phyloP scores from a whole-genome alignment of 2,113 vertebrate species.

The Chaetura pelagica region DNA sequence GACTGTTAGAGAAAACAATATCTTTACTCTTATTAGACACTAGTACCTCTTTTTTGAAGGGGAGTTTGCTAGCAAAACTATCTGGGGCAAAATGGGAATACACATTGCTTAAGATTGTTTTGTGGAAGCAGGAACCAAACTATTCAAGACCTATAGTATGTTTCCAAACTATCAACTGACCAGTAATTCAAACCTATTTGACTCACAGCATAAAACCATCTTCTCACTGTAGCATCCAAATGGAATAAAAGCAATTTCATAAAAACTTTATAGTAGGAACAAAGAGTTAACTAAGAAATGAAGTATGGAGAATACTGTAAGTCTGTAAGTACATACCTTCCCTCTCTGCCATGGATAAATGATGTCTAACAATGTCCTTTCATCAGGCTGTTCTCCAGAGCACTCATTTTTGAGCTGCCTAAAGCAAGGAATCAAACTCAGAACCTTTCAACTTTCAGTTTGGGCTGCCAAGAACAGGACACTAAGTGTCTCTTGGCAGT shows the following conservation, averaged over 20 bases:
- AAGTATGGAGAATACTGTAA: not conserved
- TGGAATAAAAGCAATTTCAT: not conserved
- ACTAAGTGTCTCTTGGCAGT: not conserved
- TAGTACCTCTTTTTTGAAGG: not conserved
- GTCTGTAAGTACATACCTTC: not conserved
- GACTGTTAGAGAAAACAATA: not conserved
- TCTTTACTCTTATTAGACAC: not conserved
- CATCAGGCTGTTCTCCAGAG: not conserved
- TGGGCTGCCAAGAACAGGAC: not conserved
- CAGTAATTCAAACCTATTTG: not conserved
- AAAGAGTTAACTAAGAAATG: not conserved
- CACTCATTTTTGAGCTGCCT: conserved; percentile 9
- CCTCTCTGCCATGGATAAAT: not conserved
- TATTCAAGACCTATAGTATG: not conserved
- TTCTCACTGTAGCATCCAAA: not conserved
- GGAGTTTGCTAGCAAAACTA: not conserved
- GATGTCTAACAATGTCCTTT: not conserved
- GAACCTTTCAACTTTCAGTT: not conserved
- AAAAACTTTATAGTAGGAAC: not conserved
- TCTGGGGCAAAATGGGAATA: not conserved
- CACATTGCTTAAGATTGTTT: not conserved
- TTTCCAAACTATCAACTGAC: not conserved
- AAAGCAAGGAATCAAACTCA: conserved; percentile 11
- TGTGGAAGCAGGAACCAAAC: not conserved
- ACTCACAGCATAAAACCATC: not conserved